phyloP scores from a whole-genome alignment of 2,888 invertebrate genomes.

The Congeria kusceri region DNA sequence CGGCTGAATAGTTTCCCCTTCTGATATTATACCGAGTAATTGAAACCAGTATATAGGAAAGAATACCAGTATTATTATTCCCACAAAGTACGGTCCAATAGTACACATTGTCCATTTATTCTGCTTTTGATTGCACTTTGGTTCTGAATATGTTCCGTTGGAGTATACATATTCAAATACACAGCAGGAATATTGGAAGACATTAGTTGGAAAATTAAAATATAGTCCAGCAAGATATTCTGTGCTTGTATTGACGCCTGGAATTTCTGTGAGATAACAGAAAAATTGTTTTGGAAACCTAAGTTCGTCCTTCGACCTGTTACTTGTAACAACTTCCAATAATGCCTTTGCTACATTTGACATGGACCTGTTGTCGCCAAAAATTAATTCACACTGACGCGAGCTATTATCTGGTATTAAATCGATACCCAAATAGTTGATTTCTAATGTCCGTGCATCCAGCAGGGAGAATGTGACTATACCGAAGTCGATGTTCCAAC shows the following conservation, averaged over 20 bases:
- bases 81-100: slow-evolving; percentile 30
- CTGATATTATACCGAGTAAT: slow-evolving; percentile 16
- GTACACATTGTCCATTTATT: slow-evolving; percentile 46
- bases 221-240: slow-evolving; percentile 32
- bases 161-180: slow-evolving; percentile 15
- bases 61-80: slow-evolving; percentile 37
- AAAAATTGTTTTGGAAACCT: slow-evolving; percentile 33
- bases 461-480: slow-evolving; percentile 47
- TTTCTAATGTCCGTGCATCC: slow-evolving; percentile 37
- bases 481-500: slow-evolving; percentile 42
- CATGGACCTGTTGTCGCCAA: slow-evolving; percentile 34
- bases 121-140: background rate
- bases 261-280: slow-evolving; percentile 35
- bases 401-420: too few species aligned
- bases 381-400: slow-evolving; percentile 16
- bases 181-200: slow-evolving; percentile 44
- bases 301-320: background rate
- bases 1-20: slow-evolving; percentile 13
- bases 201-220: slow-evolving; percentile 30
- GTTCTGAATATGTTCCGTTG: background rate
- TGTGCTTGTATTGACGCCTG: slow-evolving; percentile 10
- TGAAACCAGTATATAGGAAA: slow-evolving; percentile 33
- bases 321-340: background rate
- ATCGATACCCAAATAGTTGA: slow-evolving; percentile 7
- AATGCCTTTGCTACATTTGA: slow-evolving; percentile 20